Percentiles rank a stretch among this genome's conserved stretches.
Conservation (phyloP, 2,888 invertebrate species). For the Epicampocera succincta region DNA sequence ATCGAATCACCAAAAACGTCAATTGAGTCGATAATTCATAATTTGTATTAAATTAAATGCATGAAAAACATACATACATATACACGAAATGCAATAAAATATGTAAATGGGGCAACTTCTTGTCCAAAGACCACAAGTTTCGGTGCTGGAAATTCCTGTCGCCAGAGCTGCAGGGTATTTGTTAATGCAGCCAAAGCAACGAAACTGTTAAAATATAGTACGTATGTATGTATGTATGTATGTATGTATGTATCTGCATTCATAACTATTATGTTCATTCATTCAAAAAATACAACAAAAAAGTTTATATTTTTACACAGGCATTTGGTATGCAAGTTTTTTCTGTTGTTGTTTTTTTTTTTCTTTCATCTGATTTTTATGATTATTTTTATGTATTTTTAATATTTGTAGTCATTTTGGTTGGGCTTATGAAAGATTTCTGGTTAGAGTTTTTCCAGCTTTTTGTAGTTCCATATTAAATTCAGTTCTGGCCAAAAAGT, state of each 20-base stretch:
- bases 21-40: too few relatives aligned
- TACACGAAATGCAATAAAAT: too few relatives aligned
- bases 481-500: conserved; percentile 45
- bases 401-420: conserved; percentile 42
- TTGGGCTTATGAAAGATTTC: conserved; percentile 29
- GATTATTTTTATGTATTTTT: conserved; percentile 51
- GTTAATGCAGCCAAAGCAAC: conserved; percentile 15
- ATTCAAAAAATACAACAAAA: conserved; percentile 36
- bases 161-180: conserved; percentile 11
- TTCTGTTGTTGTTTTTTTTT: conserved; percentile 17
- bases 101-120: too few relatives aligned
- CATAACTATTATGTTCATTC: conserved; percentile 51
- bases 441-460: conserved; percentile 30
- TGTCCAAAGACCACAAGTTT: too few relatives aligned
- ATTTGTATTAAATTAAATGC: too few relatives aligned
- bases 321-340: conserved; percentile 20
- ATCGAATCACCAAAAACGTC: too few relatives aligned
- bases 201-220: background rate
- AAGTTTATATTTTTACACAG: conserved; percentile 23
- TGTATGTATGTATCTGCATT: background rate
- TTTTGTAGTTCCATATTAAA: conserved; percentile 25
- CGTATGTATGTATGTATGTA: background rate
- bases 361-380: conserved; percentile 41
- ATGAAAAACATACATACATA: too few relatives aligned
- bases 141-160: too few relatives aligned